Base-by-base conservation (phyloP, 2,888 invertebrate species). In the Synanthedon formicaeformis region DNA sequence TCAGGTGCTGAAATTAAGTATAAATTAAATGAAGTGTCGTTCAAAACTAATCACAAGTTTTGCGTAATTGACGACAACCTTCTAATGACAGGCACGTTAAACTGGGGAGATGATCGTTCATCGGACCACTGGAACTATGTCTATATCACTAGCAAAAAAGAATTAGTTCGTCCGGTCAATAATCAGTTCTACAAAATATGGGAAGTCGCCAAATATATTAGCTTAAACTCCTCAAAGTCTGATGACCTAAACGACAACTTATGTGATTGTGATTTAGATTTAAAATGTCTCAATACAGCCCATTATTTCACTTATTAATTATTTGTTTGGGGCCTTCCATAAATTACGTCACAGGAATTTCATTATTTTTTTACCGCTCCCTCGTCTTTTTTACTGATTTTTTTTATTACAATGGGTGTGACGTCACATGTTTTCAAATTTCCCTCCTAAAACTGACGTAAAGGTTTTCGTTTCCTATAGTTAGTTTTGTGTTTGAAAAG, bases 11-110 rank as follows among this genome's bases (percentile, higher is more conserved):
- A 86, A 71, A 81, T 91, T 40, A 89, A 88, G 73, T 83, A 75
- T 63, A 83, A 86, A 67, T 50, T 67, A 60, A 59, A 75, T 73
- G 56, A 89, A 71, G 10, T 34, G 34, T 67, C 79, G 88, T 56
- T 70, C 62, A 74, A 68, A 54, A 93, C 95, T 93, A 94, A 95
- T 69, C 94, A 95, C 74, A 95, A 95, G 75, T 94, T 93, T 80
- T 91, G 90, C 51, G 71, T 94, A 54, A 78, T 94, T 48, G 94
- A 94, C 66, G 78, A 82, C 56, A 71, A 74, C 58, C 71, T 91
- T 51, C 73, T 94, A 10, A 88, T 94, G 66, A 90, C 89, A 54
- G 94, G 94, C 45, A 93, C 93, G 34, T 89, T 93, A 58, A 94
- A 94, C 73, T 94, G 94, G 93, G 94, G 94, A 12, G 81, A 89